Conservation (phyloP, 2,888 invertebrate species). For the Celastrina argiolus region DNA sequence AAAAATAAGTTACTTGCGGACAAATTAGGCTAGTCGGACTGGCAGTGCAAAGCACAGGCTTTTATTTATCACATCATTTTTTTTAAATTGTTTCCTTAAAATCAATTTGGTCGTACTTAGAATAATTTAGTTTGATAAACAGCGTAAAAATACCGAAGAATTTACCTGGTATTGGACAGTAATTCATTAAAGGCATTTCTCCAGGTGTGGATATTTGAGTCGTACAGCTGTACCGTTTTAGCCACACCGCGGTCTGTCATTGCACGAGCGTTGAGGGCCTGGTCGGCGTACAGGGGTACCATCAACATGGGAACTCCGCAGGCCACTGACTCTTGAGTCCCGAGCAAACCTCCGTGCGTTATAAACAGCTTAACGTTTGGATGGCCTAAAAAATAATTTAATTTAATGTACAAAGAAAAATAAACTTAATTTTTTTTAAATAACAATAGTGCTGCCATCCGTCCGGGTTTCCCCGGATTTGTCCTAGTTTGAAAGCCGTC, state of each 20-base stretch:
- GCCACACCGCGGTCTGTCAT: conserved; percentile 72
- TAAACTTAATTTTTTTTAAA: too few relatives aligned
- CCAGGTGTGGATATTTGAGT: conserved; percentile 52
- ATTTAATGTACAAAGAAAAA: too few relatives aligned
- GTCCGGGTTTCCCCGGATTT: too few relatives aligned
- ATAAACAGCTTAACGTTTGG: conserved; percentile 77
- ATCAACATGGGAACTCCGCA: conserved; percentile 76
- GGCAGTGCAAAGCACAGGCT: too few relatives aligned
- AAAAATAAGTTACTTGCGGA: too few relatives aligned
- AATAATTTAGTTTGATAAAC: too few relatives aligned
- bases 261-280: conserved; percentile 71
- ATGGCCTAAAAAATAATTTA: conserved; percentile 55
- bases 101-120: too few relatives aligned
- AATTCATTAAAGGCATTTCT: conserved; percentile 56
- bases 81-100: too few relatives aligned
- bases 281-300: conserved; percentile 75
- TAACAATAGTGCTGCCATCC: too few relatives aligned
- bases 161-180: conserved; percentile 63
- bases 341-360: conserved; percentile 80
- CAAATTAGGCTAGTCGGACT: too few relatives aligned
- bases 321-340: conserved; percentile 78
- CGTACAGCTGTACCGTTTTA: conserved; percentile 51
- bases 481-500: too few relatives aligned
- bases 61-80: too few relatives aligned
- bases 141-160: conserved; percentile 30